Percentiles rank a stretch among this genome's conserved stretches.
These are phyloP conservation scores for Peromyscus maniculatus DNA, from an alignment of 2,113 vertebrate species.

Conservation along the genomic window DNA sequence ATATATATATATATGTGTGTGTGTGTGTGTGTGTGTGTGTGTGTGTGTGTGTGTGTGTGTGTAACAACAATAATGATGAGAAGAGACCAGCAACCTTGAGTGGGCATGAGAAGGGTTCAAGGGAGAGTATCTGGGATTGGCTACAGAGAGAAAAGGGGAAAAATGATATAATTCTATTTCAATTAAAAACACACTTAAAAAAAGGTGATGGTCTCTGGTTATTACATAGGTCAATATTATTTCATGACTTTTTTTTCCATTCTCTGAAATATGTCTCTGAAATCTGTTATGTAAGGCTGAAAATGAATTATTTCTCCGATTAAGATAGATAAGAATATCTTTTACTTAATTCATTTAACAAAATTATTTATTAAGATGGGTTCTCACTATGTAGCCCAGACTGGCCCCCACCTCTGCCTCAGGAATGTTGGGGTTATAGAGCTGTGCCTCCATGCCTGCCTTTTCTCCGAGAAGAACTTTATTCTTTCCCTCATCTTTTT, in stretches of 20 bases:
- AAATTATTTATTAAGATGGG: background rate
- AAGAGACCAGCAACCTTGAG: background rate
- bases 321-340: background rate
- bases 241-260: constrained; percentile 52
- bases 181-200: background rate
- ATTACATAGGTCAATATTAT: constrained; percentile 20
- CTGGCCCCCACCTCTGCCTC: background rate
- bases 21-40: no score
- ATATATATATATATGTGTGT: no score
- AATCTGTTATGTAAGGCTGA: background rate
- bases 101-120: background rate
- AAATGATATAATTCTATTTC: background rate
- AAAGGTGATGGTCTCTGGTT: background rate
- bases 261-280: constrained; percentile 18
- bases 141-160: background rate
- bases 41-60: no score
- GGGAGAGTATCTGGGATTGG: background rate
- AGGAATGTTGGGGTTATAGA: background rate
- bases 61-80: background rate
- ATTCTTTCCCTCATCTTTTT: background rate
- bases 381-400: background rate
- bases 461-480: background rate
- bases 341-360: background rate
- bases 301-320: background rate
- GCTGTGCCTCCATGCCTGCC: background rate